Percentiles rank a stretch among this genome's conserved stretches.
These are phyloP conservation scores for Selene dorsalis DNA, from an alignment of 2,797 vertebrate genomes.

Conservation along the genomic window DNA sequence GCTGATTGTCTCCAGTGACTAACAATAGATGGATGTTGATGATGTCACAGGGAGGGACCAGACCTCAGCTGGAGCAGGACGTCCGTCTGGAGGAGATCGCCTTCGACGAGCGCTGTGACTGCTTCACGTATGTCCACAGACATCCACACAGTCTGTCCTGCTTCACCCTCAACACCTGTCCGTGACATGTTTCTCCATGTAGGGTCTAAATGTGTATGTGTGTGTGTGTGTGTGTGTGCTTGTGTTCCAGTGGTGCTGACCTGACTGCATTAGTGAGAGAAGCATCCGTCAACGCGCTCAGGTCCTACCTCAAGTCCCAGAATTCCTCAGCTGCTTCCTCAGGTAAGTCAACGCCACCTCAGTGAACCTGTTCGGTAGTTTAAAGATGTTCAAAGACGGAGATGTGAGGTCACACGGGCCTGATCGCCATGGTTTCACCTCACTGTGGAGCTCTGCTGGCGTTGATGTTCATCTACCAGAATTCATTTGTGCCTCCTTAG, in stretches of 20 bases:
- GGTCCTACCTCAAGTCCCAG: slow-evolving; percentile 81
- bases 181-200: no score
- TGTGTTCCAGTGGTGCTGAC: slow-evolving; percentile 89
- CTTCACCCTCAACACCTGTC: background rate
- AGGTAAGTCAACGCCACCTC: slow-evolving; percentile 60
- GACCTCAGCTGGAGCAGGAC: slow-evolving; percentile 86
- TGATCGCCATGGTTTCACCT: background rate
- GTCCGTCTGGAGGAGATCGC: slow-evolving; percentile 89
- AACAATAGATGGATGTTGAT: background rate
- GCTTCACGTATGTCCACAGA: slow-evolving; percentile 88
- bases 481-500: no score
- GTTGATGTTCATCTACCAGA: no score
- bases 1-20: background rate
- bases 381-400: background rate
- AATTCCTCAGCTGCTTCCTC: slow-evolving; percentile 36
- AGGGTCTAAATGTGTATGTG: background rate
- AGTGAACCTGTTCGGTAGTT: background rate
- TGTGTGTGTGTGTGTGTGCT: slow-evolving; percentile 24
- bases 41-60: slow-evolving; percentile 85
- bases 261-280: slow-evolving; percentile 93
- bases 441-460: no score
- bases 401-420: no score
- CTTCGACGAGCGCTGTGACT: slow-evolving; percentile 85
- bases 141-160: background rate
- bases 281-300: slow-evolving; percentile 91